Base-by-base conservation (phyloP, 2,113 vertebrate species). In the Sphaerodactylus townsendi region DNA sequence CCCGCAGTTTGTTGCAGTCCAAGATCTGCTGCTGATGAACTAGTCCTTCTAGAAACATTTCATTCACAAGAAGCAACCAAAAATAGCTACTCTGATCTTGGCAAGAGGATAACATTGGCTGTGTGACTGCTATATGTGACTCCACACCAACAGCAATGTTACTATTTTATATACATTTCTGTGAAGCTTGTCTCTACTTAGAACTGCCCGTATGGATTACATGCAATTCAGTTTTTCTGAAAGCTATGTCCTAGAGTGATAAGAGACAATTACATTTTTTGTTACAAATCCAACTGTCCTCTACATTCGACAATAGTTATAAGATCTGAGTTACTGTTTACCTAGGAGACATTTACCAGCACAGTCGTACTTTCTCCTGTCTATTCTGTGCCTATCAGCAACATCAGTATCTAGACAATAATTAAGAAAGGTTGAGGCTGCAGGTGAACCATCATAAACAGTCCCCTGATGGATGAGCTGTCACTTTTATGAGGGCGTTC, bases 401-500 rank as follows among this genome's bases (percentile, higher is more conserved):
- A 72, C 28, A 72, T 41, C 66, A 46, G 53, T 37, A 75, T 71
- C 46, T 1, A 86, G 35, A 46, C 10, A 85, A 69, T 10, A n/a
- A 87, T 50, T 92, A 82, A 79, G 2, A 69, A 82, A 89, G n/a
- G 73, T 10, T 33, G 44, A n/a, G 86, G 77, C 75, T 65, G 77
- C 65, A 92, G 82, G 83, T 83, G 82, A 92, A 89, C 77, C 46
- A 70, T 78, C 73, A 87, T 48, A 39, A 81, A 48, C 41, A 86
- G 64, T 74, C 86, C 89, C 37, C 72, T 77, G 71, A 59, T 79
- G 85, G 86, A 85, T 7, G 0, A 62, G 33, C 77, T 92, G 88
- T 77, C 84, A 86, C 81, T 87, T 92, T 83, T 85, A 79, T 85
- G 86, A 92, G 88, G 71, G 25, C 69, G 62, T 92, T 86, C 90